Evolutionary conservation across 1,140 invertebrate genomes (phyloP), one percentile per base, ranked within the genome.

Genomic region (Nebria ingens): DNA sequence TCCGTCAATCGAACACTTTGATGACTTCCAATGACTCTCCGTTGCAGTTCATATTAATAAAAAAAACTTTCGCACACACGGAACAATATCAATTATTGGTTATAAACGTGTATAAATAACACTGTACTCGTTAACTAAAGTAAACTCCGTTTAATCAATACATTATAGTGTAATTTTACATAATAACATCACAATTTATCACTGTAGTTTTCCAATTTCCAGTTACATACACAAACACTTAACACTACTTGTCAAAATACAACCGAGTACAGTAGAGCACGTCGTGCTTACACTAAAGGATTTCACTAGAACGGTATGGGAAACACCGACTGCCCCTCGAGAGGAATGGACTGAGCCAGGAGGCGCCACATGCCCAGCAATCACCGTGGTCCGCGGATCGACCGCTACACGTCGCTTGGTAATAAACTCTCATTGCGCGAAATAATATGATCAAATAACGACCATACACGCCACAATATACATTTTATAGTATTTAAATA

Each of bases 241-340:
- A 45, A 17, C 40, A 45, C n/a, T n/a, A n/a, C 40, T 45, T 45
- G 40, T 45, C 40, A 45, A 45, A 45, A 45, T 45, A 45, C 40
- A 17, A 45, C 6, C 40, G 40, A 17, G 6, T 17, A 6, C 6
- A 45, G 15, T 45, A 45, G 9, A 45, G 40, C 40, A 45, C 40
- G 40, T 11, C 40, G 40, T 45, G 40, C 40, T 45, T 45, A 45
- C 40, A 45, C 40, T 45, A 45, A n/a, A 34, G 40, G 15, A 45
- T 45, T 45, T 45, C 40, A 45, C 40, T 45, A 9, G 40, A 4
- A 45, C 40, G 40, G n/a, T 45, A 45, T 17, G 15, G 4, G 17
- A 12, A 3, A 4, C 40, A 45, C 40, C 40, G 40, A 12, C 40
- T 45, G 9, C 40, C 40, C 40, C 40, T 45, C 40, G 40, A 17